Base-by-base conservation (phyloP, 1,140 invertebrate genomes). In the Calephelis nemesis region DNA sequence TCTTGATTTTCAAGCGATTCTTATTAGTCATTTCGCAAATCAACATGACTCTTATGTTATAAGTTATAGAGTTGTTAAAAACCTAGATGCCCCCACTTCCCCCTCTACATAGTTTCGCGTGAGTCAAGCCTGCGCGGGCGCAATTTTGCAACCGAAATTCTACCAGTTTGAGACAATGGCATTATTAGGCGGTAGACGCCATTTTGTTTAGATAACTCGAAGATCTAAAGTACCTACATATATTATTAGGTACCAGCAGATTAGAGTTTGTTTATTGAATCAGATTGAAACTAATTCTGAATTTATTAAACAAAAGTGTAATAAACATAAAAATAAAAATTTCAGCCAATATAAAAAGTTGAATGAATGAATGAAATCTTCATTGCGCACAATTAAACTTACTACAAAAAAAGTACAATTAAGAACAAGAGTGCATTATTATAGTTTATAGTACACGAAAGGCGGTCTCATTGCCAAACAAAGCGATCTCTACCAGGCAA, bases 71-170 rank as follows among this genome's bases (percentile, higher is more conserved):
- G 68, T 76, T 11, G 48, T 49, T 50, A 65, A 65, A 65, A 65
- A 62, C 47, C 63, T 67, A 71, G 71, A 72, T 72, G 73, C 66
- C 48, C 67, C 60, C 62, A 69, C 65, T 65, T 65, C 69, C 77
- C 72, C 75, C 74, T 69, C 77, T 58, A 71, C 75, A 74, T 73
- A 70, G 62, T 70, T 73, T 68, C 63, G 73, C 64, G 73, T 85
- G 84, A 88, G 75, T 86, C 86, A 86, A 78, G 64, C 74, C 62
- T 71, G 83, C 82, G 82, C 80, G 78, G 75, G 83, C 84, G 86
- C 79, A 79, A 74, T 88, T 82, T 87, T 83, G 84, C 84, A 88
- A 88, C 86, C 86, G 76, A 88, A 88, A 88, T 88, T 88, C 86
- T 88, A 88, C 86, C 70, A 78, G 86, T 88, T 83, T 74, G 70